phyloP scores from a whole-genome alignment of 1,140 invertebrate genomes.

The Lasaia peninsularis region DNA sequence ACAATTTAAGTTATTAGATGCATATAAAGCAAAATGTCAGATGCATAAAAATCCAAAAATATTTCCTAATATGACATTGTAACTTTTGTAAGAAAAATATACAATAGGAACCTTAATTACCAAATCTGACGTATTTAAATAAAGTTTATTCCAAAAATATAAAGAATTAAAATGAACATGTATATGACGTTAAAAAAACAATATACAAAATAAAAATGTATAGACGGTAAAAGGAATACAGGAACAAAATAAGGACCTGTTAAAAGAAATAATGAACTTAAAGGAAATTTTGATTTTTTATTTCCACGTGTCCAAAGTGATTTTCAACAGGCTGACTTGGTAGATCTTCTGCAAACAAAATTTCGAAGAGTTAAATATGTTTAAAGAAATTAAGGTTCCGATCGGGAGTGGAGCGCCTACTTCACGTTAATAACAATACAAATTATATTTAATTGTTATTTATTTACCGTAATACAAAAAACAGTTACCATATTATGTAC shows the following conservation, averaged over 20 bases:
- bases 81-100: slow-evolving; percentile 17
- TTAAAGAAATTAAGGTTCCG: slow-evolving; percentile 69
- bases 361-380: slow-evolving; percentile 60
- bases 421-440: slow-evolving; percentile 71
- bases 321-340: slow-evolving; percentile 69
- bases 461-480: slow-evolving; percentile 78
- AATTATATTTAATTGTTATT: slow-evolving; percentile 75
- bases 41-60: slow-evolving; percentile 1
- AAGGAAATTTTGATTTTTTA: slow-evolving; percentile 76
- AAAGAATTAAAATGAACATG: slow-evolving; percentile 72
- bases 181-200: slow-evolving; percentile 45
- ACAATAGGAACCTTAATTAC: slow-evolving; percentile 72
- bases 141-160: slow-evolving; percentile 75
- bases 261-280: slow-evolving; percentile 71
- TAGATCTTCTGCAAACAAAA: slow-evolving; percentile 75
- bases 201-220: slow-evolving; percentile 69
- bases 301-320: slow-evolving; percentile 74
- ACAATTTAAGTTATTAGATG: slow-evolving; percentile 1
- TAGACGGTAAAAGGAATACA: slow-evolving; percentile 63
- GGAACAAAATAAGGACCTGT: slow-evolving; percentile 67
- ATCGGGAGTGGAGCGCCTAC: slow-evolving; percentile 73
- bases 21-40: neutral
- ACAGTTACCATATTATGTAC: slow-evolving; percentile 77
- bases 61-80: slow-evolving; percentile 4
- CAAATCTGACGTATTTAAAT: slow-evolving; percentile 59